Evolutionary conservation across 2,113 vertebrate species (phyloP).

Genomic region (Anas platyrhynchos): DNA sequence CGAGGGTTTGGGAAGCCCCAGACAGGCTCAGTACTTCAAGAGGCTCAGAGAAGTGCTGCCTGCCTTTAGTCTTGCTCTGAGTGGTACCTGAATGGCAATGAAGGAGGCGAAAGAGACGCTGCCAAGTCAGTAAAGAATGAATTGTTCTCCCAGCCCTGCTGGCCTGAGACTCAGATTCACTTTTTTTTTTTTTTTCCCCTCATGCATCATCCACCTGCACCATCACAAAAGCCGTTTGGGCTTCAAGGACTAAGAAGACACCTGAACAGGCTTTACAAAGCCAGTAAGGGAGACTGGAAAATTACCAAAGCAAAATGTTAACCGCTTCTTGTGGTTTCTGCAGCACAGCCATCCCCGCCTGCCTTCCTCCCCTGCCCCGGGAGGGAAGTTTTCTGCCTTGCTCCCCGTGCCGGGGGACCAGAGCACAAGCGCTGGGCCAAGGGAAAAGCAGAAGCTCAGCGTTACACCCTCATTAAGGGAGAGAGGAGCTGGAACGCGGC

Average conservation of each 20-base stretch:
- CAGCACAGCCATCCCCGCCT: background rate
- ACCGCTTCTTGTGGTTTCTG: background rate
- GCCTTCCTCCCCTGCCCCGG: background rate
- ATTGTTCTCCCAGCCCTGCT: background rate
- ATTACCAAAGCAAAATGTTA: background rate
- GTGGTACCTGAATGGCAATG: background rate
- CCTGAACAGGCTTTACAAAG: background rate
- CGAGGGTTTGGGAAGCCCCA: background rate
- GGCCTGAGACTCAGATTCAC: background rate
- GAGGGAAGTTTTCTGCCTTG: background rate
- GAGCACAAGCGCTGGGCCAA: background rate
- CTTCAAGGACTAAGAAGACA: constrained; percentile 46
- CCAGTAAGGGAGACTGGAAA: background rate
- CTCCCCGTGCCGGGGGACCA: background rate
- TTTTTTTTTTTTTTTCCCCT: background rate
- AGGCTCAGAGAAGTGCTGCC: background rate
- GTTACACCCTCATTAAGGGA: background rate
- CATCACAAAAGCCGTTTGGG: background rate
- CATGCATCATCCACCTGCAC: constrained; percentile 11
- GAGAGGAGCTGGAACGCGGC: background rate
- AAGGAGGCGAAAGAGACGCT: background rate
- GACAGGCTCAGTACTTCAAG: background rate
- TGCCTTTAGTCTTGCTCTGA: background rate
- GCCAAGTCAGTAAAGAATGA: background rate
- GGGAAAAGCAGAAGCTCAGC: background rate